Percentiles rank a stretch among this genome's conserved stretches.
Evolutionary conservation across 2,797 vertebrate species (phyloP).

Genomic region (Fistularia commersonii): DNA sequence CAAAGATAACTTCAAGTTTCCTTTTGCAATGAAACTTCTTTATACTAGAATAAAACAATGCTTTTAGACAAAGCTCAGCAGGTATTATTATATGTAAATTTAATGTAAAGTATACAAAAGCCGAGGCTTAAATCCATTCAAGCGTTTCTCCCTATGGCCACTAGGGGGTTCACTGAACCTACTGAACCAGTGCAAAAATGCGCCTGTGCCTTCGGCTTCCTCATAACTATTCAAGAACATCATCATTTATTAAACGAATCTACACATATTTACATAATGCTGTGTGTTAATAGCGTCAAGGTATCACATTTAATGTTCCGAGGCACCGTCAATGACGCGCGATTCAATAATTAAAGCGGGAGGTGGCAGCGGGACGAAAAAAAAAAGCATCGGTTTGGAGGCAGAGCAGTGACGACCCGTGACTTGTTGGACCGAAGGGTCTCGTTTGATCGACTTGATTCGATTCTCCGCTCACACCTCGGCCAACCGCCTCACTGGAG

Average conservation of each 20-base stretch:
- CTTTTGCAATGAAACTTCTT: no score
- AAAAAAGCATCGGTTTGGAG: conserved; percentile 10
- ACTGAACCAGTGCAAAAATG: background rate
- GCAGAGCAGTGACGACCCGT: background rate
- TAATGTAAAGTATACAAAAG: no score
- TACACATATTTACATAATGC: conserved; percentile 29
- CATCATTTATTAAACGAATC: conserved; percentile 39
- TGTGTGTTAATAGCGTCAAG: conserved; percentile 8
- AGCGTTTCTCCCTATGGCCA: no score
- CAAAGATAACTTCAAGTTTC: no score
- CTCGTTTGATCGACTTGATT: conserved; percentile 5
- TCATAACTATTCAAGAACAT: conserved; percentile 23
- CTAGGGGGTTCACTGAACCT: no score
- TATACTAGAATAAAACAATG: no score
- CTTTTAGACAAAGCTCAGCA: no score
- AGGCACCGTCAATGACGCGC: background rate
- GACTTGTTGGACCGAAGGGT: conserved; percentile 2
- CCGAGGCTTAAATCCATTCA: no score
- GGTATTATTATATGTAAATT: no score
- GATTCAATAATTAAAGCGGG: conserved; percentile 5
- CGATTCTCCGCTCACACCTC: conserved; percentile 12
- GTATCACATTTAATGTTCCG: background rate
- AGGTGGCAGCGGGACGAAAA: no score
- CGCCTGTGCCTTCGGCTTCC: background rate
- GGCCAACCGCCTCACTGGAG: conserved; percentile 13